A percentile compares a stretch with the other conserved stretches of the same genome.
phyloP scores from a whole-genome alignment of 2,797 vertebrate genomes.

The Falco concolor region DNA sequence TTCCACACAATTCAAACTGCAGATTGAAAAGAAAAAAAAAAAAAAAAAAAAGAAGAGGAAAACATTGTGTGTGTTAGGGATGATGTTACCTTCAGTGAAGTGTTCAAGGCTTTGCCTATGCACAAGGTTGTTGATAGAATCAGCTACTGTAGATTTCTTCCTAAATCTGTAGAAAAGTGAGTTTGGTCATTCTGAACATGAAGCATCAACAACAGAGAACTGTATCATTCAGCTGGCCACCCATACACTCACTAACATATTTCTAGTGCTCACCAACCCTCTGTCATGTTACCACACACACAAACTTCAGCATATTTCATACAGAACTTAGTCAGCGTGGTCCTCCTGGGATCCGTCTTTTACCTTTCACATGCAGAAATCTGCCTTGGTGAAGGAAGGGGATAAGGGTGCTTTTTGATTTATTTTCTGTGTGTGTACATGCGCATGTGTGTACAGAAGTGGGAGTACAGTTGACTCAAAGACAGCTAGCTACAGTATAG shows the following conservation, averaged over 20 bases:
- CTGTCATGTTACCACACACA: not conserved
- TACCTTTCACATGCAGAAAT: rapidly evolving
- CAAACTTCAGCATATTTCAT: not conserved
- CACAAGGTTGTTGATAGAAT: slow-evolving; percentile 83
- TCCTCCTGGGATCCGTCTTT: not conserved
- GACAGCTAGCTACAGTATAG: not conserved
- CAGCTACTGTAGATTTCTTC: slow-evolving; percentile 83
- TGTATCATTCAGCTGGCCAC: not conserved
- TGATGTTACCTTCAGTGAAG: slow-evolving; percentile 87
- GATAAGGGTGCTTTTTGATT: not conserved
- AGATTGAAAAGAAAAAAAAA: not conserved
- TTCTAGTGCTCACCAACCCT: not conserved
- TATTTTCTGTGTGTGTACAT: not conserved
- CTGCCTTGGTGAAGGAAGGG: not conserved
- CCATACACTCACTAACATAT: not conserved
- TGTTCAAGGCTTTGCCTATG: slow-evolving; percentile 76
- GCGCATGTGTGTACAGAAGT: not conserved
- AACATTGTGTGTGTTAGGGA: not conserved
- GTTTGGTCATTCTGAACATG: not conserved
- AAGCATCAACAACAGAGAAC: not conserved
- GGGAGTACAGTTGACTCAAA: not conserved
- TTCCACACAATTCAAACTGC: not conserved
- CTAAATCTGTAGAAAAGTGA: slow-evolving; percentile 78
- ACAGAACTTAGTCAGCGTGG: not conserved
- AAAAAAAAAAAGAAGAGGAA: not conserved